A percentile compares a stretch with the other conserved stretches of the same genome.
phyloP scores from a whole-genome alignment of 1,140 invertebrate genomes.

The Dolichoris vasculosae region DNA sequence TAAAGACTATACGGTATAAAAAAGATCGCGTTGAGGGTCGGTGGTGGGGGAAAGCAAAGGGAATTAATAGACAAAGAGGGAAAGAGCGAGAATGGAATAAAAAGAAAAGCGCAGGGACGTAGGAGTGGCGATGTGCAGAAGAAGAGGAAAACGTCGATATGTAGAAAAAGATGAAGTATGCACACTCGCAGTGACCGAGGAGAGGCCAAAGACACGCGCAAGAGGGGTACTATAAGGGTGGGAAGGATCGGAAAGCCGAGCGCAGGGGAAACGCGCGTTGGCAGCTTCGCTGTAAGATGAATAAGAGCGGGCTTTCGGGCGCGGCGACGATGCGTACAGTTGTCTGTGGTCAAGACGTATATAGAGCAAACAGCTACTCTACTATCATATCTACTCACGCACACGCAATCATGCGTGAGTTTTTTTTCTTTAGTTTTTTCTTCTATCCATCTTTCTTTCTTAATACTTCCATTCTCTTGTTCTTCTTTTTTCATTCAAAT shows the following conservation, averaged over 20 bases:
- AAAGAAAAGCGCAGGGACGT: neutral
- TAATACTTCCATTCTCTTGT: neutral
- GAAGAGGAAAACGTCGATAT: conserved; percentile 40
- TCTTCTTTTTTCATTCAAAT: neutral
- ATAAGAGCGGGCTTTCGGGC: conserved; percentile 66
- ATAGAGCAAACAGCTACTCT: conserved; percentile 30
- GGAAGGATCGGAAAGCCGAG: conserved; percentile 14
- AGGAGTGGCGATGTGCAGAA: neutral
- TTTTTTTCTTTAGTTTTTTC: neutral
- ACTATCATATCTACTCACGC: neutral
- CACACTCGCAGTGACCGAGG: conserved; percentile 27
- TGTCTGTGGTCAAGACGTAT: conserved; percentile 73
- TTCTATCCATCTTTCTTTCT: neutral
- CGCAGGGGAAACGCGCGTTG: neutral
- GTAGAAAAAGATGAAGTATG: conserved; percentile 47
- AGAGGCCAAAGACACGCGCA: conserved; percentile 34
- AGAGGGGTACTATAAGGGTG: conserved; percentile 24
- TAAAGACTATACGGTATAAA: conserved; percentile 38
- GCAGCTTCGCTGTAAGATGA: conserved; percentile 43
- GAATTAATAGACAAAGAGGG: conserved; percentile 26
- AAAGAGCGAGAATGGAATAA: neutral
- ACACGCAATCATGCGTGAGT: conserved; percentile 30
- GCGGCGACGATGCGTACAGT: conserved; percentile 58
- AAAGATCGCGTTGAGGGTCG: neutral
- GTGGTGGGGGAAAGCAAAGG: neutral